Conservation (phyloP, 2,113 vertebrate species). For the Abramis brama region DNA sequence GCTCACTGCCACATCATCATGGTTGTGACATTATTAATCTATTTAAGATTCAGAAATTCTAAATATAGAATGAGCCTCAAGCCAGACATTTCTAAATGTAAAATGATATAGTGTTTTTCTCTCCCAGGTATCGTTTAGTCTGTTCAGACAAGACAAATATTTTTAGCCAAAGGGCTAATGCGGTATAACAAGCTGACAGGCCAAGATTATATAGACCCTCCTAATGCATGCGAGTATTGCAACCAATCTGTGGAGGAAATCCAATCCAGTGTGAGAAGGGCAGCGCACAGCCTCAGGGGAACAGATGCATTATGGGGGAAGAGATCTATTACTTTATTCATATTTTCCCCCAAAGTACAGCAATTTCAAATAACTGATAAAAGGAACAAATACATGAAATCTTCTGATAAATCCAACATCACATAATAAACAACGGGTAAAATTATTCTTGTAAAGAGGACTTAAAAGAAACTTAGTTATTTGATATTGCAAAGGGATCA, state of each 20-base stretch:
- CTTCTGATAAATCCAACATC: no score
- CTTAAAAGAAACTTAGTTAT: no score
- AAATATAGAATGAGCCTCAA: conserved; percentile 37
- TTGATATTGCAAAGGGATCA: no score
- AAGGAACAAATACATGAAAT: no score
- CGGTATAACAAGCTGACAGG: conserved; percentile 33
- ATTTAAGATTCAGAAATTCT: conserved; percentile 5
- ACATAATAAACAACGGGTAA: no score
- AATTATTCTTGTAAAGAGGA: no score
- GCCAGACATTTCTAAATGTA: conserved; percentile 31
- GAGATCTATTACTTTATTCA: neutral
- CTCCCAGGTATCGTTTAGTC: conserved; percentile 8
- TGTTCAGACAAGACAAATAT: conserved; percentile 48
- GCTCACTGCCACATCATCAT: neutral
- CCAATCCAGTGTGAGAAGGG: conserved; percentile 75
- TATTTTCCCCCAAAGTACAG: neutral
- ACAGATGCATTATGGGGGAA: conserved; percentile 62
- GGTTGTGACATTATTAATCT: neutral
- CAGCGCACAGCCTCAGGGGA: conserved; percentile 66
- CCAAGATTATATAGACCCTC: neutral
- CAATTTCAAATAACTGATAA: neutral
- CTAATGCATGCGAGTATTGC: conserved; percentile 60
- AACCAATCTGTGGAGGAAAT: conserved; percentile 73
- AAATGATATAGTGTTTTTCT: conserved; percentile 34
- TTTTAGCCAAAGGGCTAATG: conserved; percentile 31